phyloP scores from a whole-genome alignment of 2,888 invertebrate species.

The Ennomos erosarius region DNA sequence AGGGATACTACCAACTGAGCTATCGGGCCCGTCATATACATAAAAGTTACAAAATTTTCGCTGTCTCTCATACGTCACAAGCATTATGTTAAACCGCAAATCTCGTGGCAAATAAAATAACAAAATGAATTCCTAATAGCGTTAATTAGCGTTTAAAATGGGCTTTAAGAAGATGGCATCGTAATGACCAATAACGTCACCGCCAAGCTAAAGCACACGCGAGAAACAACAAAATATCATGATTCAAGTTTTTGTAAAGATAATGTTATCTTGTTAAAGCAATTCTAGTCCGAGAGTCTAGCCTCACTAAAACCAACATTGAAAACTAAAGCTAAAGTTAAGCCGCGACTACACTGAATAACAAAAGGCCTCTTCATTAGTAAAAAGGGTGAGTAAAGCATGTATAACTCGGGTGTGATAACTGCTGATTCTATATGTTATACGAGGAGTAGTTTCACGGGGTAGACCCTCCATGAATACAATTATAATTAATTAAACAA shows the following conservation, averaged over 20 bases:
- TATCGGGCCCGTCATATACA: too few relatives aligned
- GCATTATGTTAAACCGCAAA: too few relatives aligned
- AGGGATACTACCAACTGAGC: too few relatives aligned
- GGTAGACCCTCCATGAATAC: slow-evolving; percentile 20
- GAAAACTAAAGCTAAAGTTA: slow-evolving; percentile 16
- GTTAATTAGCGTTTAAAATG: slow-evolving; percentile 28
- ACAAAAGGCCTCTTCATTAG: slow-evolving; percentile 23
- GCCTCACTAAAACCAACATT: slow-evolving; percentile 8
- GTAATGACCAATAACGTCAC: slow-evolving; percentile 33
- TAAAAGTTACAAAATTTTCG: too few relatives aligned
- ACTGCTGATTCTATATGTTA: slow-evolving; percentile 16
- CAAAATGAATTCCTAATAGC: too few relatives aligned
- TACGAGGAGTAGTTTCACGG: slow-evolving; percentile 7
- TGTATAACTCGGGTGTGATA: slow-evolving; percentile 13
- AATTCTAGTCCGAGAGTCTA: slow-evolving; percentile 6
- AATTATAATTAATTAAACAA: slow-evolving; percentile 28
- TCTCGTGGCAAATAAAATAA: too few relatives aligned
- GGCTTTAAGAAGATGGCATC: slow-evolving; percentile 31
- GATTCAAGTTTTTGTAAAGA: background rate
- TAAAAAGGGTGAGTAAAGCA: slow-evolving; percentile 19
- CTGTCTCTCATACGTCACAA: too few relatives aligned
- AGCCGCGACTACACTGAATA: slow-evolving; percentile 10
- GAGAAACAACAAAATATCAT: slow-evolving; percentile 6
- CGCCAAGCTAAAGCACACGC: slow-evolving; percentile 4
- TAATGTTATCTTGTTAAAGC: background rate